Percentiles rank a stretch among this genome's conserved stretches.
phyloP scores from a whole-genome alignment of 2,113 vertebrate genomes.

The Cheirogaleus medius region DNA sequence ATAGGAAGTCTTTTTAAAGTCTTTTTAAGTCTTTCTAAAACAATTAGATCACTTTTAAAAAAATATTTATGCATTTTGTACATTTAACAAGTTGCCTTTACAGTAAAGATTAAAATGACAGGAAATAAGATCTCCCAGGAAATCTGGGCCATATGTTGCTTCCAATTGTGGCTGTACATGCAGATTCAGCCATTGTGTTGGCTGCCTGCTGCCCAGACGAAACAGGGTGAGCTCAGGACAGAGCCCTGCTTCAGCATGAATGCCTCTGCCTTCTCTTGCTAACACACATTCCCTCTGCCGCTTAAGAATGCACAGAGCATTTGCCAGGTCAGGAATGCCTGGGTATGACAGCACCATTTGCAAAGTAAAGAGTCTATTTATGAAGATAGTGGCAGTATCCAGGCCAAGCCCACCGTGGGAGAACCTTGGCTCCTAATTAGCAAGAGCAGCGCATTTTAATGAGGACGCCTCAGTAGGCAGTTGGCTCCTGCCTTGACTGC shows the following conservation, averaged over 20 bases:
- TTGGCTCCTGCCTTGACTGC: conserved; percentile 68
- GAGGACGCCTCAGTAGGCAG: conserved; percentile 59
- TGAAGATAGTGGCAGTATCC: conserved; percentile 69
- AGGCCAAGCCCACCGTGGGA: conserved; percentile 62
- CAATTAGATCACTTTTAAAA: not conserved
- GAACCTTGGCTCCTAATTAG: conserved; percentile 74
- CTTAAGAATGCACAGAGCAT: conserved; percentile 41
- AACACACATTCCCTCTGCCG: not conserved
- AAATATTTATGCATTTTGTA: conserved; percentile 14
- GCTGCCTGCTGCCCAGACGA: conserved; percentile 53
- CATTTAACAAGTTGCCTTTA: conserved; percentile 33
- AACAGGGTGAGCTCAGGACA: conserved; percentile 70
- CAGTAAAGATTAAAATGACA: conserved; percentile 32
- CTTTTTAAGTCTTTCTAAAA: too few species aligned
- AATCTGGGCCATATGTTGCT: conserved; percentile 50
- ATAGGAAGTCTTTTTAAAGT: not conserved
- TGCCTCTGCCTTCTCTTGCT: conserved; percentile 34
- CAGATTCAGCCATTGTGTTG: conserved; percentile 20
- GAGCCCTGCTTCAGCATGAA: not conserved
- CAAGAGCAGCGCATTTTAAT: conserved; percentile 69
- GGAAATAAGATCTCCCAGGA: conserved; percentile 36
- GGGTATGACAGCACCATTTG: conserved; percentile 57
- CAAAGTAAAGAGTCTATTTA: conserved; percentile 78
- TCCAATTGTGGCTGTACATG: not conserved
- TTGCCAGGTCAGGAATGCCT: conserved; percentile 60